Base-by-base conservation (phyloP, 2,113 vertebrate genomes). In the Corynorhinus townsendii region DNA sequence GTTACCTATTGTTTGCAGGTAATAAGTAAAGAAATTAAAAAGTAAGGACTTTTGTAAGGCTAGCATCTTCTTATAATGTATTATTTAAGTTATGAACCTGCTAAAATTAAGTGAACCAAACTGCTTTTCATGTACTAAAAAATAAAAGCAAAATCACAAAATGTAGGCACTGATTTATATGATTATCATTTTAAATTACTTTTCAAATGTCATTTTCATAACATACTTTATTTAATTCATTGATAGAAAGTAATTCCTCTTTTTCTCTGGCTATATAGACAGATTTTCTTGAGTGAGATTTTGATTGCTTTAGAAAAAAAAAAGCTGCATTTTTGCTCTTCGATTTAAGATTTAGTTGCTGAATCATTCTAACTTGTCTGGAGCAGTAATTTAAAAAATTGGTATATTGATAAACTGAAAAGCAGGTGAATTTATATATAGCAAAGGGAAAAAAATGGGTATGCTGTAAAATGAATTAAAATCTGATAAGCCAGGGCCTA, bases 1-100 rank as follows among this genome's bases (percentile, higher is more conserved):
- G 79, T 96, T 96, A 97, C 96, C 97, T 97, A 97, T 98, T 98
- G 97, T 98, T 98, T 97, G 68, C 81, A 97, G 95, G 92, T 97
- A 97, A 96, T 96, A 98, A 95, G 83, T 94, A 95, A 95, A 92
- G 86, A 95, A 95, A 93, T 86, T 75, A 43, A 89, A 97, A 94
- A 97, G 93, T 96, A 94, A 97, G 45, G 72, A 93, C 86, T 75
- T 94, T 96, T 95, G 40, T 90, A 62, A 90, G 96, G 69, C 94
- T 97, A 91, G 72, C 92, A 8, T 96, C 81, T 96, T 90, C 81
- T 96, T 95, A 47, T 85, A 96, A 86, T 86, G 11, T 82, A 24
- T 92, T 91, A 66, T 22, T 95, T 93, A 92, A 80, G 93, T 92
- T 94, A 69, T 64, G 82, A 92, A 56, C 54, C 72, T 95, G 49